Base-by-base conservation (phyloP, 92 coral and sea anemone species). In the Palythoa caribaeorum region DNA sequence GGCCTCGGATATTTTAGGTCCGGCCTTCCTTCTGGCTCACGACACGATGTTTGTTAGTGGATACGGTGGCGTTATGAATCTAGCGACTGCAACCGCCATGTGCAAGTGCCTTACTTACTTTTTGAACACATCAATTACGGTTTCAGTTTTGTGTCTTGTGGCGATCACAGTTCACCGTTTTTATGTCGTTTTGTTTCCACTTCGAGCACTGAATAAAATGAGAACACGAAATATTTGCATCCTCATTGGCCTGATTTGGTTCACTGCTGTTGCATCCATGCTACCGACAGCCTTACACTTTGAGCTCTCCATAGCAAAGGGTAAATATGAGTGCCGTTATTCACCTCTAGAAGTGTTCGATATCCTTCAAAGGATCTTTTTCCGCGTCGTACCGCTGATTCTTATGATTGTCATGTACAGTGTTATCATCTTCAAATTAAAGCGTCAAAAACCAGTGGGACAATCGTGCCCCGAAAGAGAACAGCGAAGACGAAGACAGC, bases 121-220 rank as follows among this genome's bases (percentile, higher is more conserved):
- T 37, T 14, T 81, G 5, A 81, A 81, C 28, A 48, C 59, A 16
- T 81, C 76, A 63, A 11, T 69, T n/a, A 71, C 86, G 66, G 86
- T 81, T 1, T 65, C 86, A 44, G 76, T 66, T 66, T 68, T 68
- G 86, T 81, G 86, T 35, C 75, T 81, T 19, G 76, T 81, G 9
- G 86, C 86, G 4, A 81, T 81, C 60, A 66, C 86, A 20, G 60
- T 47, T 13, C 76, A 81, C 40, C 76, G 86, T 47, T 81, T 65
- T 36, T 81, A 81, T 47, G 86, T 39, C 17, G 86, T 81, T 11
- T 40, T 81, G 86, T 81, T 81, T 47, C 86, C 86, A 8, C 51
- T 81, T 40, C 76, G 76, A 36, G 86, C 86, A 35, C 86, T 81
- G 76, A 35, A 48, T 2, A 51, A 66, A 71, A 20, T 81, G 19